These are phyloP conservation scores for Babylonia areolata DNA, from an alignment of 1,140 invertebrate genomes.

Conservation along the genomic window DNA sequence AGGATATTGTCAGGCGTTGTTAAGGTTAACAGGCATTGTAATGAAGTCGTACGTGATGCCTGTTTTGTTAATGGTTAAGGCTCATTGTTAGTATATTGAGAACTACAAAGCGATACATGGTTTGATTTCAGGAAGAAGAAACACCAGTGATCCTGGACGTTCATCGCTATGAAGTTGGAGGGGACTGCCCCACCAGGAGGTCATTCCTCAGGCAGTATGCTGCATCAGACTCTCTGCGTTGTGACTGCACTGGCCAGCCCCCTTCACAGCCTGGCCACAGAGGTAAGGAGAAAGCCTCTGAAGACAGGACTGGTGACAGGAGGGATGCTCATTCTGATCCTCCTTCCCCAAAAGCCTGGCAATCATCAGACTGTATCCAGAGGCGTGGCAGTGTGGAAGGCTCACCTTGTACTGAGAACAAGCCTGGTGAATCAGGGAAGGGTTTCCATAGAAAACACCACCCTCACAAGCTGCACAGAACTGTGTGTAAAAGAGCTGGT, in stretches of 20 bases:
- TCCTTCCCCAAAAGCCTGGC: background rate
- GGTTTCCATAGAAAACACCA: background rate
- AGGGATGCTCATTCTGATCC: background rate
- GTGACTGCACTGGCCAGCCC: background rate
- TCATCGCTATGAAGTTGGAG: conserved; percentile 3
- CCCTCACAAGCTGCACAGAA: background rate
- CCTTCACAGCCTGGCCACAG: background rate
- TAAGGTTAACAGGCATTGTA: too few relatives aligned
- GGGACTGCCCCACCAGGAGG: background rate
- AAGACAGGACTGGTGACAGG: background rate
- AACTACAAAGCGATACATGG: too few relatives aligned
- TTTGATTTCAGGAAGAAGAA: conserved; percentile 17
- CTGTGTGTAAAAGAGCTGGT: background rate
- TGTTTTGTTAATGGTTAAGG: too few relatives aligned
- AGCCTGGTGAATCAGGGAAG: background rate
- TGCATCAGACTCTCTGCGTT: background rate
- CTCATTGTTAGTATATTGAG: background rate
- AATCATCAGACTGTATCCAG: background rate
- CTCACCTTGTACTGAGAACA: background rate
- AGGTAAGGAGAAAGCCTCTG: background rate
- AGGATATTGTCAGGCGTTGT: too few relatives aligned
- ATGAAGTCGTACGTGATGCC: too few relatives aligned
- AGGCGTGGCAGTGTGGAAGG: background rate
- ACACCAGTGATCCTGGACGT: conserved; percentile 20
- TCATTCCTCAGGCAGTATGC: background rate